Conservation (phyloP, 2,113 vertebrate genomes). For the Anser cygnoides region DNA sequence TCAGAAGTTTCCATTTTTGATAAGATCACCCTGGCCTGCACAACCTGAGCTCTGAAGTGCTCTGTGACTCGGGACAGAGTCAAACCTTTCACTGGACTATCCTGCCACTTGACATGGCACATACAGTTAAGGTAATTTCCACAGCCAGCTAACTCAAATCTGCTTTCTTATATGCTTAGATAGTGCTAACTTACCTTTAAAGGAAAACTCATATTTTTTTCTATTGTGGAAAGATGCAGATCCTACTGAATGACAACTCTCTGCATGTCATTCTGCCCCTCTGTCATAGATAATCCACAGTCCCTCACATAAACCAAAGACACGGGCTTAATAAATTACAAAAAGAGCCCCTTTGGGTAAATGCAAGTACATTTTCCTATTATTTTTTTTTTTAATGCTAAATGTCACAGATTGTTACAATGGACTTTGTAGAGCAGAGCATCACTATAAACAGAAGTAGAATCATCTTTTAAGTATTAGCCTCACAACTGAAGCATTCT, state of each 20-base stretch:
- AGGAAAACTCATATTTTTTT: not conserved
- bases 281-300: not conserved
- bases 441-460: not conserved
- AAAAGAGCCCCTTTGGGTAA: not conserved
- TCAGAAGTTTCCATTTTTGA: not conserved
- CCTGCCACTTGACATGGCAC: not conserved
- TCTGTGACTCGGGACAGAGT: not conserved
- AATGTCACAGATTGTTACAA: not conserved
- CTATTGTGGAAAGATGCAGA: not conserved
- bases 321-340: not conserved
- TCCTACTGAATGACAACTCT: not conserved
- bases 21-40: not conserved
- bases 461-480: not conserved
- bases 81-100: not conserved
- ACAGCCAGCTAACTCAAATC: not conserved
- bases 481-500: conserved; percentile 5
- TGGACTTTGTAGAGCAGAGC: not conserved
- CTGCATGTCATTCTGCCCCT: not conserved
- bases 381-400: not conserved
- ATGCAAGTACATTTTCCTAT: not conserved
- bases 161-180: not conserved
- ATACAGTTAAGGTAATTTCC: not conserved
- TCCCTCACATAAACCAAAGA: not conserved
- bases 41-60: not conserved
- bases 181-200: not conserved